phyloP scores from a whole-genome alignment of 1,140 invertebrate species.

The Drosophila kikkawai region DNA sequence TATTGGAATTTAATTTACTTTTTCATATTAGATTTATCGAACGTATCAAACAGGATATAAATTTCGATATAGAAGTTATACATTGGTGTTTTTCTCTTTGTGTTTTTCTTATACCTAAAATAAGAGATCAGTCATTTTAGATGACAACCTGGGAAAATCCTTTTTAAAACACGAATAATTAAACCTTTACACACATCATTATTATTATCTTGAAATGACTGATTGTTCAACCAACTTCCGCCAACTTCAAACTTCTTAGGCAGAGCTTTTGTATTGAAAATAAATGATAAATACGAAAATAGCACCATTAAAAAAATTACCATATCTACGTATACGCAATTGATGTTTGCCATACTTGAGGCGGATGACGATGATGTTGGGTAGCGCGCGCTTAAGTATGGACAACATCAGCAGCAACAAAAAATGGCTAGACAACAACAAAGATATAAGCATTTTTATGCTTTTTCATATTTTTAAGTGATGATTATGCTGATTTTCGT shows the following conservation, averaged over 20 bases:
- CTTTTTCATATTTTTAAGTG: constrained; percentile 76
- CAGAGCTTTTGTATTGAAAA: constrained; percentile 25
- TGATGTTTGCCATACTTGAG: constrained; percentile 64
- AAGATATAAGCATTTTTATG: constrained; percentile 58
- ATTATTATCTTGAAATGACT: constrained; percentile 40
- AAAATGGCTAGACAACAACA: constrained; percentile 26
- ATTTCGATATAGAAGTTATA: background rate
- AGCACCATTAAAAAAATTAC: constrained; percentile 46
- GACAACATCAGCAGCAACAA: constrained; percentile 41
- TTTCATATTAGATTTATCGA: too few species aligned
- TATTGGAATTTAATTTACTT: too few species aligned
- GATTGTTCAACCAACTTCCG: constrained; percentile 50
- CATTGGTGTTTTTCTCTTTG: too few species aligned
- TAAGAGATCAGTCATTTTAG: background rate
- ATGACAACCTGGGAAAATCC: background rate
- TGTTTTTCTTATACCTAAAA: too few species aligned
- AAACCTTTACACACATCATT: constrained; percentile 38
- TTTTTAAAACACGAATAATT: constrained; percentile 24
- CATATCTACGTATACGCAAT: constrained; percentile 59
- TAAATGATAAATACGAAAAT: constrained; percentile 31
- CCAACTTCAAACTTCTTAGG: constrained; percentile 33
- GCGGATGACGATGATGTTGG: constrained; percentile 43
- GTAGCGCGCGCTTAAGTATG: constrained; percentile 71
- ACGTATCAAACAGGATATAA: too few species aligned
- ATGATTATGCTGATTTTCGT: constrained; percentile 75